Base-by-base conservation (phyloP, 64 coral and sea anemone genomes). In the Pocillopora verrucosa region DNA sequence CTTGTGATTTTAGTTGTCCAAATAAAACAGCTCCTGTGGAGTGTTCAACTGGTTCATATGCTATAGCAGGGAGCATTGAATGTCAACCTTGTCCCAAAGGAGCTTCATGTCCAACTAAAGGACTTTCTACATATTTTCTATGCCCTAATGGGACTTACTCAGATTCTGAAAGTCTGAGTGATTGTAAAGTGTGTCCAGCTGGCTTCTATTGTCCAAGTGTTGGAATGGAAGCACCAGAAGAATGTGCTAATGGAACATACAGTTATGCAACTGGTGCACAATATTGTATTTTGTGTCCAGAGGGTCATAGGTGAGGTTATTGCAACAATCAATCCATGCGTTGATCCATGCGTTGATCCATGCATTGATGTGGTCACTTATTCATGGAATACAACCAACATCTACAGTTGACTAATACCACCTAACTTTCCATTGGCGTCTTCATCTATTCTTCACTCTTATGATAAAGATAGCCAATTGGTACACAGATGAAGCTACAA, bases 21-120 rank as follows among this genome's bases (percentile, higher is more conserved):
- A 80, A 84, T 61, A 64, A 78, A 41, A 35, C 79, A 64, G 76
- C 17, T 4, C 92, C 72, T 51, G 36, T 77, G 9, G 36, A 22
- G n/a, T 93, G 92, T 77, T 58, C 34, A 19, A 79, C 79, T 72
- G 87, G 92, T 4, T 67, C 87, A 11, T 93, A 65, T 65, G 61
- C 92, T 3, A 17, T 73, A 34, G 58, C 92, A 58, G 79, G 92
- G 16, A 89, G 92, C 62, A 85, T 77, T 30, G 30, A 93, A 59
- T 93, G 92, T 59, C 17, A 83, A 26, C 11, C 38, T 11, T 93
- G 92, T 65, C 87, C 92, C 12, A 93, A 85, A 68, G 92, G 92
- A 15, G 87, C 92, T 20, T 61, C 76, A 11, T 93, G 92, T 19
- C 86, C 92, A 41, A 84, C 87, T 0, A 76, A 84, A 76, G 79